Evolutionary conservation across 2,888 invertebrate species (phyloP), one percentile per base, ranked within the genome.

Genomic region (Xestia xanthographa): DNA sequence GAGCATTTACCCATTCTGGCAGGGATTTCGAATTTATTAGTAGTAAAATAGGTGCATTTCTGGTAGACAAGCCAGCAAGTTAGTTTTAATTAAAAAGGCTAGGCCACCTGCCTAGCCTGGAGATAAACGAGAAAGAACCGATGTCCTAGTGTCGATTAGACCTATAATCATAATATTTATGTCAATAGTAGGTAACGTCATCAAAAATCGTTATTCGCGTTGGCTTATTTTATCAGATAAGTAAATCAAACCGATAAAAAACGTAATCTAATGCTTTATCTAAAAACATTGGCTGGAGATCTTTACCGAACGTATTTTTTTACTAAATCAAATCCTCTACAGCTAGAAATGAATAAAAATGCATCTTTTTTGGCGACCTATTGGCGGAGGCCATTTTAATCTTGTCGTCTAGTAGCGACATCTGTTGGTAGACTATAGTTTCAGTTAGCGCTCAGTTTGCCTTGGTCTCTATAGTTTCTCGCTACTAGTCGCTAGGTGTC

Each of bases 401-500:
- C 38, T 17, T 41, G 0, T 12, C 53, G 0, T 12, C 53, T 4
- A 74, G 66, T 72, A 87, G 84, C 80, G 87, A 75, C 87, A 89
- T 89, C 87, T 87, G 12, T 79, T 68, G 29, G 58, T 60, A 43
- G 4, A 11, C 3, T 41, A 20, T 8, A 26, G 45, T 26, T 70
- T 73, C 38, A 29, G 22, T 66, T 45, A 66, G 68, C 26, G 6
- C 20, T 34, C 34, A 17, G 11, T 14, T 62, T 74, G 20, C 48
- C 69, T 17, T n/a, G 38, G 1, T 17, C 5, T n/a, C n/a, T 26
- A 29, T 22, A 17, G 29, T 56, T 77, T 11, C 1, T 60, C 26
- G 58, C 78, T 81, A 87, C 70, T 87, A 50, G 12, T 29, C 73
- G 65, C 80, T 86, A 89, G 87, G 67, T 87, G 89, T 79, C 82